Percentiles rank a stretch among this genome's conserved stretches.
Evolutionary conservation across 1,140 invertebrate genomes (phyloP).

Genomic region (Diorhabda elongata): DNA sequence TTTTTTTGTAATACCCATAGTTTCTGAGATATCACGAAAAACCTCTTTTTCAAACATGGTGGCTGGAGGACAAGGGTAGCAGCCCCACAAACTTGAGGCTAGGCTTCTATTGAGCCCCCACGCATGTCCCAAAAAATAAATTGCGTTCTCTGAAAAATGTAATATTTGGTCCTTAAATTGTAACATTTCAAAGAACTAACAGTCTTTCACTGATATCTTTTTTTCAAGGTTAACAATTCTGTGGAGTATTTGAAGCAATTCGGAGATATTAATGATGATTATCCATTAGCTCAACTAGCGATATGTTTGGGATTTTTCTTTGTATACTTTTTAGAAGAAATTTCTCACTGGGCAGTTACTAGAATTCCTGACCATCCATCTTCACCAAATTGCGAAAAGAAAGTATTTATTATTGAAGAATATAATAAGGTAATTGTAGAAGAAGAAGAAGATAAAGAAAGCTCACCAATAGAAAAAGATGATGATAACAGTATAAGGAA

Average conservation of each 20-base stretch:
- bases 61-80: no score
- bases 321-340: slow-evolving; percentile 59
- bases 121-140: no score
- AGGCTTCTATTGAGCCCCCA: no score
- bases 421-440: background rate
- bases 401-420: slow-evolving; percentile 15
- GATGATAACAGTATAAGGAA: background rate
- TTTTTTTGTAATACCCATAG: no score
- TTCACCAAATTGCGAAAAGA: background rate
- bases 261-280: slow-evolving; percentile 33
- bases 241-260: slow-evolving; percentile 38
- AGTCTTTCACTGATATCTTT: background rate
- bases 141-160: no score
- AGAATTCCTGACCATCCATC: slow-evolving; percentile 4
- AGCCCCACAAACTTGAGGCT: no score
- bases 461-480: background rate
- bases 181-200: no score
- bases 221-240: slow-evolving; percentile 22
- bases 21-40: no score
- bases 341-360: slow-evolving; percentile 41
- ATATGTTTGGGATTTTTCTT: slow-evolving; percentile 59
- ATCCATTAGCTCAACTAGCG: slow-evolving; percentile 54
- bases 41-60: no score
- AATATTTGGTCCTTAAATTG: no score
- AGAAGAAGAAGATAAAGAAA: background rate